Conservation (phyloP, 2,888 invertebrate species). For the Smittia sp. region DNA sequence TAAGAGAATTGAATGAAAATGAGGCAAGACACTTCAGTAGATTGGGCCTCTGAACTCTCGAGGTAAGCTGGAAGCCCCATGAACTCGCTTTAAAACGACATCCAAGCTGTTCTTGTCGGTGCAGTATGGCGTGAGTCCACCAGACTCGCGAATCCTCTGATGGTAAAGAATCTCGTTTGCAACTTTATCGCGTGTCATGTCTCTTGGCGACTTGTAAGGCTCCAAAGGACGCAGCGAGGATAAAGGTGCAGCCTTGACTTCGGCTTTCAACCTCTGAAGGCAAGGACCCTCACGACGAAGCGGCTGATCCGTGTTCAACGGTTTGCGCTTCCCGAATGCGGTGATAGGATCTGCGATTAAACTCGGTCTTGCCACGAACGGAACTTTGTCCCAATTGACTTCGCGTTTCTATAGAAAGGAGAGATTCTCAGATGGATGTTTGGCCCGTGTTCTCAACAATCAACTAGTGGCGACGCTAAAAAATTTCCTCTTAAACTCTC, state of each 20-base stretch:
- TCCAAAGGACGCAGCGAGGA: conserved; percentile 61
- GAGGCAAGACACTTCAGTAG: background rate
- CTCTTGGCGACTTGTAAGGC: conserved; percentile 67
- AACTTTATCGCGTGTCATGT: conserved; percentile 64
- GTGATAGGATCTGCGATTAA: conserved; percentile 81
- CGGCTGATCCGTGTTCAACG: conserved; percentile 46
- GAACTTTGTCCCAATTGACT: conserved; percentile 87
- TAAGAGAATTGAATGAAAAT: background rate
- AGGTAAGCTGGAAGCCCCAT: conserved; percentile 48
- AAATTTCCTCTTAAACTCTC: conserved; percentile 40
- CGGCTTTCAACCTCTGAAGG: conserved; percentile 58
- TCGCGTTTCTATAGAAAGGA: conserved; percentile 66
- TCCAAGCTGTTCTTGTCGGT: conserved; percentile 66
- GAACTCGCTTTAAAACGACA: conserved; percentile 61
- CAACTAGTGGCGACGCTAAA: background rate
- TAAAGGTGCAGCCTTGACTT: conserved; percentile 62
- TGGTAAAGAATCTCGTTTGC: conserved; percentile 60
- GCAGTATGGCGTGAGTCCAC: conserved; percentile 57
- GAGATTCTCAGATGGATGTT: background rate
- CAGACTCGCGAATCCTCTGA: conserved; percentile 59
- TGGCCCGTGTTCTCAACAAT: background rate
- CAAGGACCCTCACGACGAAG: conserved; percentile 50
- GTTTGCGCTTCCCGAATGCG: conserved; percentile 70
- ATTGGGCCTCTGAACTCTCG: conserved; percentile 34
- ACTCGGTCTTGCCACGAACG: conserved; percentile 81